Evolutionary conservation across 2,797 vertebrate species (phyloP).

Genomic region (Uromys caudimaculatus): DNA sequence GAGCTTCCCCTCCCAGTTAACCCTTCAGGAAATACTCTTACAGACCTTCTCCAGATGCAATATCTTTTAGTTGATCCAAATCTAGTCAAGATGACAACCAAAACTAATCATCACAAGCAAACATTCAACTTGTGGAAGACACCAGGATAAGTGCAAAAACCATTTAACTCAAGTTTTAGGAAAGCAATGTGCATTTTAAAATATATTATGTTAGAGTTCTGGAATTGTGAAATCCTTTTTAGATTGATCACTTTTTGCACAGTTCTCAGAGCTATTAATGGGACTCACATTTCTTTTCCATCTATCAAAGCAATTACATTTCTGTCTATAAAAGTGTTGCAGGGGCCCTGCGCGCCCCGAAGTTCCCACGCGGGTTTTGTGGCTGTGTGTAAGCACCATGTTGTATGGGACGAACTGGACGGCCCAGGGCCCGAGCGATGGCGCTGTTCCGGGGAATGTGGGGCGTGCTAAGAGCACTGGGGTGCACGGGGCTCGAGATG

Average conservation of each 20-base stretch:
- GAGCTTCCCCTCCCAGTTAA: neutral
- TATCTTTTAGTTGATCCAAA: neutral
- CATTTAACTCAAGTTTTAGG: neutral
- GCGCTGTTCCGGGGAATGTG: no score
- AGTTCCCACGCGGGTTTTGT: no score
- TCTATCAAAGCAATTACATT: neutral
- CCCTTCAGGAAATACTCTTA: neutral
- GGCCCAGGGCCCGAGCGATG: no score
- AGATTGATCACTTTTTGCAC: constrained; percentile 29
- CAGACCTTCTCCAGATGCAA: neutral
- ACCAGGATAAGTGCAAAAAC: neutral
- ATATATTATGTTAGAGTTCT: neutral
- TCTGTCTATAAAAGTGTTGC: neutral
- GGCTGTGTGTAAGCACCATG: no score
- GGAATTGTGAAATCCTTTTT: neutral
- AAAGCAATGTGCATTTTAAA: constrained; percentile 33
- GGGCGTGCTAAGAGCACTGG: no score
- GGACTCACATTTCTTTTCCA: neutral
- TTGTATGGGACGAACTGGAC: no score
- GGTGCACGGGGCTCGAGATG: no score
- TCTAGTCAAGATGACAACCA: neutral
- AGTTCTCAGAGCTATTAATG: neutral
- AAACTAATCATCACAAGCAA: neutral
- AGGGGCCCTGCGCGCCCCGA: no score
- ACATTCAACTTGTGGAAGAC: constrained; percentile 6